phyloP scores from a whole-genome alignment of 1,140 invertebrate genomes.

The Pseudomyrmex sp. region DNA sequence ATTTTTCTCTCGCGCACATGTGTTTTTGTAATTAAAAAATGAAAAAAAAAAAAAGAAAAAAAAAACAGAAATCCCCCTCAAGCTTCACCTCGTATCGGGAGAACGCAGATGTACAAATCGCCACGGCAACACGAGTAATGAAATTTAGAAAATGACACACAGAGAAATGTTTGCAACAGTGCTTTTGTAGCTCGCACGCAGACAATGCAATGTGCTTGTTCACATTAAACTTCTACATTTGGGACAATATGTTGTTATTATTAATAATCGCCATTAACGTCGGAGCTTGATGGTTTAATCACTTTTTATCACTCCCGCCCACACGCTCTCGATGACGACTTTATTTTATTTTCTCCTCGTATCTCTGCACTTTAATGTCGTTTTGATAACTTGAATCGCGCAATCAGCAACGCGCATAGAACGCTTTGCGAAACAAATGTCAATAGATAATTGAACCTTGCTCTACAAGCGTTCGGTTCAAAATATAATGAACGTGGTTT shows the following conservation, averaged over 20 bases:
- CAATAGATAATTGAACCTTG: neutral
- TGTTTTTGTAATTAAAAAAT: neutral
- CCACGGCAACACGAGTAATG: neutral
- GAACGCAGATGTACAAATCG: neutral
- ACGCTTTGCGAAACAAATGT: neutral
- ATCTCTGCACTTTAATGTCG: constrained; percentile 11
- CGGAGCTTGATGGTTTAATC: neutral
- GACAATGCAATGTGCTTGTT: constrained; percentile 26
- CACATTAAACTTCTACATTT: neutral
- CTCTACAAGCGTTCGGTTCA: neutral
- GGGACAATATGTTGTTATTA: neutral
- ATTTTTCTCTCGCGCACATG: neutral
- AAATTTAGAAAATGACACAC: neutral
- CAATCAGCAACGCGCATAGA: neutral
- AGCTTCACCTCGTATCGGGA: constrained; percentile 14
- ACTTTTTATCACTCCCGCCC: neutral
- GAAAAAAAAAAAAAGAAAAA: neutral
- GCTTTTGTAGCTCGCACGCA: neutral
- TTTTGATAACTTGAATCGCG: neutral
- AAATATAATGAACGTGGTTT: neutral
- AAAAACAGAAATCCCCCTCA: neutral
- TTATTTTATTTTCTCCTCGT: constrained; percentile 5
- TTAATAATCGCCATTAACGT: neutral
- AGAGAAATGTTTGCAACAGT: neutral
- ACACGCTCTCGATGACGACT: neutral